phyloP scores from a whole-genome alignment of 2,113 vertebrate species.

The Clarias batrachus region DNA sequence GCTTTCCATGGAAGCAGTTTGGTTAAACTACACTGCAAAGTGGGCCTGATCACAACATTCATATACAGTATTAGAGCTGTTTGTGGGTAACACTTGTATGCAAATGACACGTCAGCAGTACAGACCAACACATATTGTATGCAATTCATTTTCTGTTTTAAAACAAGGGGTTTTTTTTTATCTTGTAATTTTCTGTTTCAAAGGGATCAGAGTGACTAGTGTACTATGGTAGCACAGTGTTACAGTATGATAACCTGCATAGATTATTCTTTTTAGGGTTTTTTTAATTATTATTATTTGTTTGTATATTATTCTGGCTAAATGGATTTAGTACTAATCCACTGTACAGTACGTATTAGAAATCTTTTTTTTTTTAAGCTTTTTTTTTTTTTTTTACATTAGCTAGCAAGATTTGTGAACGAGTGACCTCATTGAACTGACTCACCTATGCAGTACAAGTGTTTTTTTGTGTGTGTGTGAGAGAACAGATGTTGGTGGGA shows the following conservation, averaged over 20 bases:
- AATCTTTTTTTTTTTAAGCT: neutral
- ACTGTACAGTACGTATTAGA: neutral
- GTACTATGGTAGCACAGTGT: neutral
- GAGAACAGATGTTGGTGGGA: neutral
- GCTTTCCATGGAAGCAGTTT: neutral
- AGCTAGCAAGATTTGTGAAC: neutral
- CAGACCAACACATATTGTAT: neutral
- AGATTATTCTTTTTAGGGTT: neutral
- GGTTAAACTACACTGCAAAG: neutral
- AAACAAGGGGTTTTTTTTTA: neutral
- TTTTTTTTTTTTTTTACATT: neutral
- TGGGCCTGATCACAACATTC: neutral
- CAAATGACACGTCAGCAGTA: neutral
- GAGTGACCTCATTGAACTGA: neutral
- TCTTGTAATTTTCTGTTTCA: neutral
- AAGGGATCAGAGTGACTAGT: neutral
- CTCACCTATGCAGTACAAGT: neutral
- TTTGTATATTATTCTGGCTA: neutral
- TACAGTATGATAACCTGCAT: neutral
- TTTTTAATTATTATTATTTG: neutral
- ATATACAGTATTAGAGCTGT: neutral
- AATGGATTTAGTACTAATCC: neutral
- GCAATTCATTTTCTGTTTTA: neutral
- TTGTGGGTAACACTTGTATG: neutral
- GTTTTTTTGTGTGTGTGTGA: neutral